phyloP scores from a whole-genome alignment of 2,888 invertebrate genomes.

The Drosophila siamana region DNA sequence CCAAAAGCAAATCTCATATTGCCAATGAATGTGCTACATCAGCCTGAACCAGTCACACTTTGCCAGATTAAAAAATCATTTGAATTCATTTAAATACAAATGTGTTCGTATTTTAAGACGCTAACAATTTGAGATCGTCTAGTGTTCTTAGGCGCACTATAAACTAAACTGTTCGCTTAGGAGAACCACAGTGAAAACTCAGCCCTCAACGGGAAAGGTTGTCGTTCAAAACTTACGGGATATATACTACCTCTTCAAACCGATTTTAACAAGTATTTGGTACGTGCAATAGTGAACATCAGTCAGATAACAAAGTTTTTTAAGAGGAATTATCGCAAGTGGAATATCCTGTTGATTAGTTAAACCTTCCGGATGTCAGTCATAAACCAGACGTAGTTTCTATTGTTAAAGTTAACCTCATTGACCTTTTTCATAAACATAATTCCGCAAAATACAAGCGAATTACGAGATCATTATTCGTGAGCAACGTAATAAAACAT shows the following conservation, averaged over 20 bases:
- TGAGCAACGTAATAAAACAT: neutral
- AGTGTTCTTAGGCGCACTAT: neutral
- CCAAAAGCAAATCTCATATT: neutral
- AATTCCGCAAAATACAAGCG: too few relatives aligned
- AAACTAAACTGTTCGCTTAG: neutral
- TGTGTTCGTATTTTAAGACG: neutral
- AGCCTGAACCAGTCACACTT: neutral
- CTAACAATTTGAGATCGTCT: neutral
- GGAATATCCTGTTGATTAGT: neutral
- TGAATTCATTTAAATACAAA: slow-evolving; percentile 1
- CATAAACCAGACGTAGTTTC: neutral
- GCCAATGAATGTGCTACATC: neutral
- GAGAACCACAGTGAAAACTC: neutral
- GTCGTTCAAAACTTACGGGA: neutral
- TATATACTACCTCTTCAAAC: neutral
- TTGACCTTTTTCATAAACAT: too few relatives aligned
- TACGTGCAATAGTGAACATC: neutral
- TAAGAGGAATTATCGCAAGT: neutral
- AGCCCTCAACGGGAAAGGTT: neutral
- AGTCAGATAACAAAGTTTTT: neutral
- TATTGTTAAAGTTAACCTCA: too few relatives aligned
- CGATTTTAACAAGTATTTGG: slow-evolving; percentile 2
- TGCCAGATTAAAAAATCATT: slow-evolving; percentile 1
- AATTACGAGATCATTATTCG: too few relatives aligned
- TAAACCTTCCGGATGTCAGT: neutral